A percentile compares a stretch with the other conserved stretches of the same genome.
These are phyloP conservation scores for Hyles vespertilio DNA, from an alignment of 1,140 invertebrate species.

Conservation along the genomic window DNA sequence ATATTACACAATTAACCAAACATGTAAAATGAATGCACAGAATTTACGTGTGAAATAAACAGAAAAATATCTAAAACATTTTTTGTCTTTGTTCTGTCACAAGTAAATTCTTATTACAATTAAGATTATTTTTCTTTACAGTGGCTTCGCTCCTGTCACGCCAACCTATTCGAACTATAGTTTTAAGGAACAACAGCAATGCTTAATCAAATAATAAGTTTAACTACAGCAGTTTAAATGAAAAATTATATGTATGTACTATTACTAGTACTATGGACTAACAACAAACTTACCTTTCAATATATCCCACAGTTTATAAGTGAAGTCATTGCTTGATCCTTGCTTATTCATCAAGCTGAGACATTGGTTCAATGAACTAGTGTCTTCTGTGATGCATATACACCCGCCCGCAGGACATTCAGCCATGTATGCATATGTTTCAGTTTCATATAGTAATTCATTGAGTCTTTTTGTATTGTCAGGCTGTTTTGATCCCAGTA, in stretches of 20 bases:
- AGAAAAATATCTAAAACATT: background rate
- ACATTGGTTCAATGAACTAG: conserved; percentile 50
- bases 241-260: too few species aligned
- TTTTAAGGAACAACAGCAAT: too few species aligned
- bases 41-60: background rate
- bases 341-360: conserved; percentile 34
- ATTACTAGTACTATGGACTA: too few species aligned
- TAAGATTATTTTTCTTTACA: too few species aligned
- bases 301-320: conserved; percentile 72
- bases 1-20: too few species aligned
- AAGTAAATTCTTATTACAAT: too few species aligned
- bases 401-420: conserved; percentile 62
- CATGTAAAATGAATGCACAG: background rate
- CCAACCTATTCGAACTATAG: too few species aligned
- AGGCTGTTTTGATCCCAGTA: conserved; percentile 38
- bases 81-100: background rate
- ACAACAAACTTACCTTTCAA: conserved; percentile 50
- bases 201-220: too few species aligned
- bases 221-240: too few species aligned
- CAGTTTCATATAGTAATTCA: conserved; percentile 60
- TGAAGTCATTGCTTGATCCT: conserved; percentile 71
- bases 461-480: conserved; percentile 51
- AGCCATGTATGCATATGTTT: conserved; percentile 65
- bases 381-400: conserved; percentile 57
- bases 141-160: too few species aligned